Percentiles rank a stretch among this genome's conserved stretches.
These are phyloP conservation scores for Catocala nupta DNA, from an alignment of 2,888 invertebrate genomes.

Conservation along the genomic window DNA sequence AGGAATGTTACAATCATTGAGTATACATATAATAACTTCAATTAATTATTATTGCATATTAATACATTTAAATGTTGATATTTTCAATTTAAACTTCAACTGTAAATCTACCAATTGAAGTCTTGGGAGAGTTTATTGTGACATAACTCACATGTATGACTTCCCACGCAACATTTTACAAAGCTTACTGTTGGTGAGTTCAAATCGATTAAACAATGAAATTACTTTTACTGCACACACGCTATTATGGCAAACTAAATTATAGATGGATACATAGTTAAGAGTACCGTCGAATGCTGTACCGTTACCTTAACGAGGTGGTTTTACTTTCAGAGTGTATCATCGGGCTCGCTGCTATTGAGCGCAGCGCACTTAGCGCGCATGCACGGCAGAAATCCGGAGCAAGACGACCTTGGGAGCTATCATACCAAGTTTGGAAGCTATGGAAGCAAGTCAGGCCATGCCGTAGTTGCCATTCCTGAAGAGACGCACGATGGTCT, in stretches of 20 bases:
- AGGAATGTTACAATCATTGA: too few species aligned
- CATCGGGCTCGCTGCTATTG: slow-evolving; percentile 92
- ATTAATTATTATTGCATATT: too few species aligned
- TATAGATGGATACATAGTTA: not conserved
- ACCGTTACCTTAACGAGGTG: slow-evolving; percentile 11
- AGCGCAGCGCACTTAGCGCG: slow-evolving; percentile 92
- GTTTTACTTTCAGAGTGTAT: slow-evolving; percentile 90
- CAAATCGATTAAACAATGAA: slow-evolving; percentile 37
- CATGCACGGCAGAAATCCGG: slow-evolving; percentile 79
- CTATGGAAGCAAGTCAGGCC: slow-evolving; percentile 68
- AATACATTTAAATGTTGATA: too few species aligned
- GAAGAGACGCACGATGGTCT: slow-evolving; percentile 75
- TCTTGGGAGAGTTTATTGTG: slow-evolving; percentile 21
- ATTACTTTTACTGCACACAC: slow-evolving; percentile 36
- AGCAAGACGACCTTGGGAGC: slow-evolving; percentile 72
- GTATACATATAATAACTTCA: too few species aligned
- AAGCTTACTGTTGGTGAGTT: slow-evolving; percentile 32
- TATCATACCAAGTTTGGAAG: slow-evolving; percentile 74
- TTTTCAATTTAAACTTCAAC: too few species aligned
- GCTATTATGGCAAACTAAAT: slow-evolving; percentile 20
- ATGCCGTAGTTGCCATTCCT: slow-evolving; percentile 77
- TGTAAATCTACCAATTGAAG: too few species aligned
- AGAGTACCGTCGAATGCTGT: not conserved
- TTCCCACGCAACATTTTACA: slow-evolving; percentile 33
- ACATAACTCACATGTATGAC: slow-evolving; percentile 36